Evolutionary conservation across 2,888 invertebrate species (phyloP).

Genomic region (Nemotelus pantherinus): DNA sequence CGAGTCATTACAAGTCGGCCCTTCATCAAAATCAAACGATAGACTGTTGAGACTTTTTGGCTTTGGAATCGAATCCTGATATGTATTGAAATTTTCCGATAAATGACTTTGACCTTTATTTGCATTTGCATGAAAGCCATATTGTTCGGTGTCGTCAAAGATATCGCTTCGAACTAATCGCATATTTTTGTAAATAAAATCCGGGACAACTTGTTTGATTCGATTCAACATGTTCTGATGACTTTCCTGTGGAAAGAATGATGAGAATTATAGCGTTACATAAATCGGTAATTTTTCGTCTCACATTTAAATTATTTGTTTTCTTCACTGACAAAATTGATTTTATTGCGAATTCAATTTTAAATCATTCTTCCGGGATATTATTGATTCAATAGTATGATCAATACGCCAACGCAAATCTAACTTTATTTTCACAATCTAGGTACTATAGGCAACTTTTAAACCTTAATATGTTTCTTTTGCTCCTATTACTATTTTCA

Average conservation of each 20-base stretch:
- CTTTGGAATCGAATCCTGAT: not conserved
- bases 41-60: not conserved
- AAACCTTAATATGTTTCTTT: too few species aligned
- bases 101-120: not conserved
- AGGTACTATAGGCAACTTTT: too few species aligned
- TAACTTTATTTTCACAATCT: too few species aligned
- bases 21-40: slow-evolving; percentile 27
- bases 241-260: slow-evolving; percentile 29
- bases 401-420: too few species aligned
- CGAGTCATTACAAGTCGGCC: not conserved
- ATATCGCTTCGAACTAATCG: not conserved
- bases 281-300: too few species aligned
- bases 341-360: not conserved
- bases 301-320: too few species aligned
- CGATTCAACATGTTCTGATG: slow-evolving; percentile 42
- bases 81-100: not conserved
- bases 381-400: too few species aligned
- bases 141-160: not conserved
- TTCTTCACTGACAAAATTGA: too few species aligned
- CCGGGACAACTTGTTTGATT: slow-evolving; percentile 39
- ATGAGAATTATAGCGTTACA: not conserved
- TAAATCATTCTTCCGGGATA: too few species aligned
- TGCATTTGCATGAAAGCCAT: not conserved
- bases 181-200: slow-evolving; percentile 42
- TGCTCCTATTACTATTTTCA: too few species aligned